Evolutionary conservation across 1,140 invertebrate species (phyloP).

Genomic region (Solenopsis invicta): DNA sequence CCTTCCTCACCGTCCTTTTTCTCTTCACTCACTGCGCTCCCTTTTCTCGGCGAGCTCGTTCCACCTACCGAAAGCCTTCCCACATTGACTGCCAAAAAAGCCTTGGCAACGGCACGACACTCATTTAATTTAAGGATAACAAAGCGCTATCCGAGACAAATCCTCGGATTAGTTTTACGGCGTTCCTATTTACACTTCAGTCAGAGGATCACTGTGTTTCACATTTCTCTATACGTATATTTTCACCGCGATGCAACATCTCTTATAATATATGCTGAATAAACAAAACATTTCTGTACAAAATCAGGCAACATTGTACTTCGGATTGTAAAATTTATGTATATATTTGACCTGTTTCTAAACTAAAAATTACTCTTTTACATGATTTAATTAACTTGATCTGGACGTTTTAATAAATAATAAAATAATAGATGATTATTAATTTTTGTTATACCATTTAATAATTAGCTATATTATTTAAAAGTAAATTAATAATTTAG

Average conservation of each 20-base stretch:
- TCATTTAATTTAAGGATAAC: constrained; percentile 70
- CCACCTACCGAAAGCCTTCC: constrained; percentile 64
- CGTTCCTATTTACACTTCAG: constrained; percentile 55
- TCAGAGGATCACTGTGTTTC: constrained; percentile 38
- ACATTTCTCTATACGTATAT: constrained; percentile 18
- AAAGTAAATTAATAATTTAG: background rate
- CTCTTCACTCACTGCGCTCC: constrained; percentile 28
- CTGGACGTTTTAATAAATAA: background rate
- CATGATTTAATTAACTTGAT: background rate
- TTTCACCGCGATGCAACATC: background rate
- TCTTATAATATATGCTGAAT: constrained; percentile 6
- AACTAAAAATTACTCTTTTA: constrained; percentile 1
- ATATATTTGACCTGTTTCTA: background rate
- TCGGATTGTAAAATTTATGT: background rate
- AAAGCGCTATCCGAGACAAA: constrained; percentile 56
- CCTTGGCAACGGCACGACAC: constrained; percentile 68
- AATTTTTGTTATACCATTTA: background rate
- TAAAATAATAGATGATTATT: background rate
- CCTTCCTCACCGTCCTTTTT: constrained; percentile 53
- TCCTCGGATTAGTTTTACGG: constrained; percentile 41
- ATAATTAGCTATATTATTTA: constrained; percentile 10
- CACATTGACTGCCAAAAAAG: constrained; percentile 73
- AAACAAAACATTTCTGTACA: constrained; percentile 1
- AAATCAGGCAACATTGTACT: background rate
- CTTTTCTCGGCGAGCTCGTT: constrained; percentile 56